Evolutionary conservation across 2,797 vertebrate species (phyloP).

Genomic region (Danio kyathit): DNA sequence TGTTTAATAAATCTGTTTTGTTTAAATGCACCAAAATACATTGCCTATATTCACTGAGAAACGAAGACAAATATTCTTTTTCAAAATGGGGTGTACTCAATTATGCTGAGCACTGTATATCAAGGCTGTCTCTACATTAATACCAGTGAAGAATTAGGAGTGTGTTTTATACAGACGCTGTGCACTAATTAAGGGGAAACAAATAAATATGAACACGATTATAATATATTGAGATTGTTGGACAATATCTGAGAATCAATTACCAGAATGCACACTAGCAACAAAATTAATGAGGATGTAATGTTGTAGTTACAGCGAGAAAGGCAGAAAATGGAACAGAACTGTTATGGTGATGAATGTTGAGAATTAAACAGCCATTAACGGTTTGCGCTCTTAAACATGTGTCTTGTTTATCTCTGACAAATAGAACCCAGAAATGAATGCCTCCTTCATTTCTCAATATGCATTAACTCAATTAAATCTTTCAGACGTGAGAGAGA

Average conservation of each 20-base stretch:
- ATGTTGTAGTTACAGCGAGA: neutral
- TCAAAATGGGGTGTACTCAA: too few species aligned
- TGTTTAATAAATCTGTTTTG: too few species aligned
- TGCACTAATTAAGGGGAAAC: too few species aligned
- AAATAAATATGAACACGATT: neutral
- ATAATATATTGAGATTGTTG: neutral
- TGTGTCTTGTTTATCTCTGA: neutral
- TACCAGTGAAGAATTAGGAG: neutral
- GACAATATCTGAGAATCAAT: slow-evolving; percentile 13
- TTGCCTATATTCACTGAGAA: too few species aligned
- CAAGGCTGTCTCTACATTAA: too few species aligned
- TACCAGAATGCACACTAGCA: neutral
- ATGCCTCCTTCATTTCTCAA: neutral
- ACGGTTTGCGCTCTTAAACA: neutral
- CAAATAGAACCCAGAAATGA: slow-evolving; percentile 1
- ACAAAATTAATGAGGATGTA: slow-evolving; percentile 9
- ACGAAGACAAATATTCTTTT: too few species aligned
- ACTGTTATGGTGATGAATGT: slow-evolving; percentile 25
- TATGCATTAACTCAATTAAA: neutral
- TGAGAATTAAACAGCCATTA: slow-evolving; percentile 31
- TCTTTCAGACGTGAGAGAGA: neutral
- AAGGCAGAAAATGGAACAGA: neutral
- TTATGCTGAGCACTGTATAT: too few species aligned
- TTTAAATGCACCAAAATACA: too few species aligned
- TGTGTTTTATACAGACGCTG: neutral